Percentiles rank a stretch among this genome's conserved stretches.
phyloP scores from a whole-genome alignment of 2,888 invertebrate species.

The Gonocerus acuteangulatus region DNA sequence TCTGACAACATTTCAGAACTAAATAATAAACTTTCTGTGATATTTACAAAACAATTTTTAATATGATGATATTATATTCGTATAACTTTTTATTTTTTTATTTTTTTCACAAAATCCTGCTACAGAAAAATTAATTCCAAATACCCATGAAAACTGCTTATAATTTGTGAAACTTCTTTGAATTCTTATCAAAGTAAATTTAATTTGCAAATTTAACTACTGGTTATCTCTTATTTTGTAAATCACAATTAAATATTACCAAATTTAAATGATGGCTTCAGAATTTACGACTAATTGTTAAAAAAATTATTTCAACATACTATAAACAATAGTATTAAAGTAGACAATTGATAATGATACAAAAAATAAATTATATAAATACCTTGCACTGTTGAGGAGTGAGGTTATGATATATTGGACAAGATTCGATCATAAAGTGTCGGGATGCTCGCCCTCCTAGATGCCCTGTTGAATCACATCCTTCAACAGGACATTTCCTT shows the following conservation, averaged over 20 bases:
- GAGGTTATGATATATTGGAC: slow-evolving; percentile 84
- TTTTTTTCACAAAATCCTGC: no score
- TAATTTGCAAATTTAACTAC: background rate
- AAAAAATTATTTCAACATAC: background rate
- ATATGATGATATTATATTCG: no score
- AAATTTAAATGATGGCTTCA: no score
- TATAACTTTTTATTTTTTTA: no score
- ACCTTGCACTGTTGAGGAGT: slow-evolving; percentile 62
- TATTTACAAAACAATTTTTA: no score
- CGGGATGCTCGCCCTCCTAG: slow-evolving; percentile 68
- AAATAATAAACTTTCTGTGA: no score
- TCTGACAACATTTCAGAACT: no score
- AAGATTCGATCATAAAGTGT: slow-evolving; percentile 86
- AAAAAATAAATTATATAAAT: slow-evolving; percentile 25
- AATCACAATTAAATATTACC: background rate
- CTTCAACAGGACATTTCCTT: slow-evolving; percentile 73
- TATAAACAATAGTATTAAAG: background rate
- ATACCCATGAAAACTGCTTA: no score
- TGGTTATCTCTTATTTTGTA: background rate
- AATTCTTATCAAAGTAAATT: no score
- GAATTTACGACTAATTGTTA: background rate
- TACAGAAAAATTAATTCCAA: no score
- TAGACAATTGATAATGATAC: no score
- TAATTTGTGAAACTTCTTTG: no score
- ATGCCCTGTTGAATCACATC: slow-evolving; percentile 80